phyloP scores from a whole-genome alignment of 1,140 invertebrate species.

The Caenorhabditis briggsae region DNA sequence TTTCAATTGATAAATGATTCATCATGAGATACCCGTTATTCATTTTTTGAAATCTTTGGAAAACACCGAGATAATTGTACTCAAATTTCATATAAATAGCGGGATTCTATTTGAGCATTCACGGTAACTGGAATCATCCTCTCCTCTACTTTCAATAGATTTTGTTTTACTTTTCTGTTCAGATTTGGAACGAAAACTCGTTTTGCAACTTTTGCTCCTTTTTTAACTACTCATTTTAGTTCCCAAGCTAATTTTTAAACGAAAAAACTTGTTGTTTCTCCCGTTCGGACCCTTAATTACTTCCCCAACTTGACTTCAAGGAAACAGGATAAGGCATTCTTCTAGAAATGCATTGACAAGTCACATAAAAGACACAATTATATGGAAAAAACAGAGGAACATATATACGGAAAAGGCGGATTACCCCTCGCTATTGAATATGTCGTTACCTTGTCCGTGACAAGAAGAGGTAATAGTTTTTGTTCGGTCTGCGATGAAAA shows the following conservation, averaged over 20 bases:
- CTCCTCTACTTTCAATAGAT: no score
- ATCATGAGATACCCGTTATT: no score
- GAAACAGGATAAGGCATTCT: neutral
- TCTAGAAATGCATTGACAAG: neutral
- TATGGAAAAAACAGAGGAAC: neutral
- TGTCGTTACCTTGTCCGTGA: neutral
- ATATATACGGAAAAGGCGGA: neutral
- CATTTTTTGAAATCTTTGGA: no score
- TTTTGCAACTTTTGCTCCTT: neutral
- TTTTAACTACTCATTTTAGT: no score
- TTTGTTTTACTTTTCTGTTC: no score
- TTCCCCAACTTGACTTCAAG: neutral
- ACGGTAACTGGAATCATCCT: no score
- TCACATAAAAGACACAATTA: conserved; percentile 15
- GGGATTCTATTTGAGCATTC: no score
- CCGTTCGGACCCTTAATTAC: conserved; percentile 19
- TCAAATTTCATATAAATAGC: no score
- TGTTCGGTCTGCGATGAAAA: neutral
- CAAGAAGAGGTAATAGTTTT: neutral
- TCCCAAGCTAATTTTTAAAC: neutral
- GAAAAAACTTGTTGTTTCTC: conserved; percentile 19
- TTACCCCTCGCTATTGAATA: neutral
- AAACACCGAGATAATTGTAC: no score
- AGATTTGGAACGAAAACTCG: no score
- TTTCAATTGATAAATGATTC: no score